phyloP scores from a whole-genome alignment of 2,113 vertebrate species.

The Melanerpes aurifrons region DNA sequence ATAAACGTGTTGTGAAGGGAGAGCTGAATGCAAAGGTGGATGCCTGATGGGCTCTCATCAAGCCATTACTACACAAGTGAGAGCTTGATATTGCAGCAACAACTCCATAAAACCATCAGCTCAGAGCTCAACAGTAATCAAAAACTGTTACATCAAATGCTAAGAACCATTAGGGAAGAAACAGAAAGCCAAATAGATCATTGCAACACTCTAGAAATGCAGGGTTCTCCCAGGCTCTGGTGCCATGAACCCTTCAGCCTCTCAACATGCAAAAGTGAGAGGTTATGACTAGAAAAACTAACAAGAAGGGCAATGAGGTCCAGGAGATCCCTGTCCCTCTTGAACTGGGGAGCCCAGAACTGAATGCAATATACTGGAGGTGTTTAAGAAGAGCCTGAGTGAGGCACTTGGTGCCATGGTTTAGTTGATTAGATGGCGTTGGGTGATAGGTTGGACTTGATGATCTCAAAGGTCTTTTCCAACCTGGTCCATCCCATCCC shows the following conservation, averaged over 20 bases:
- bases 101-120: background rate
- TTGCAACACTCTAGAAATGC: background rate
- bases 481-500: too few species aligned
- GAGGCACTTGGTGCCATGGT: too few species aligned
- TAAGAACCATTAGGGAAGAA: slow-evolving; percentile 29
- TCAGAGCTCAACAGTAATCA: background rate
- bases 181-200: slow-evolving; percentile 5
- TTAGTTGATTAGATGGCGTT: too few species aligned
- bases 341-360: too few species aligned
- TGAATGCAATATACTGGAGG: too few species aligned
- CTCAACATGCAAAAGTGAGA: background rate
- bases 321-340: background rate
- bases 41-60: background rate
- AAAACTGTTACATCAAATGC: background rate
- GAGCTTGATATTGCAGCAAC: background rate
- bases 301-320: background rate
- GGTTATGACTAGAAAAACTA: background rate
- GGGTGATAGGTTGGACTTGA: too few species aligned
- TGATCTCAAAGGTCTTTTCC: too few species aligned
- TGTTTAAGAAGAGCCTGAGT: too few species aligned
- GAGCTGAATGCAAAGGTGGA: background rate
- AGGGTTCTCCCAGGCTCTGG: background rate
- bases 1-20: background rate
- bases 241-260: background rate
- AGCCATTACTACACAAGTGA: background rate